Evolutionary conservation across 1,140 invertebrate species (phyloP).

Genomic region (Apocrypta bakeri): DNA sequence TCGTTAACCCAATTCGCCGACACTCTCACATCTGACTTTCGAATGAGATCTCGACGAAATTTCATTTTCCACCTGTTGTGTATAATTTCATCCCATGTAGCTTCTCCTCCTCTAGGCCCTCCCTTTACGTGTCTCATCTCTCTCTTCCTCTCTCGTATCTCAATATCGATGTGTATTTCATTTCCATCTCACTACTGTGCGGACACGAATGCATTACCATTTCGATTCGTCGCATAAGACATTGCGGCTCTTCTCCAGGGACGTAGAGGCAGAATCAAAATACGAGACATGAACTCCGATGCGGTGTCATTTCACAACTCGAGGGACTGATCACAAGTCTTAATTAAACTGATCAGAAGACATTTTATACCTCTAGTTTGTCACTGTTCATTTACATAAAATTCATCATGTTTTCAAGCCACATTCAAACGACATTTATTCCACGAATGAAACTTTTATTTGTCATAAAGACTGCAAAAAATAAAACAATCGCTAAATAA

Average conservation of each 20-base stretch:
- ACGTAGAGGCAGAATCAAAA: neutral
- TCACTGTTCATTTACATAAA: neutral
- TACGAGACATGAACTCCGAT: neutral
- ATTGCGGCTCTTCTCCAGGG: neutral
- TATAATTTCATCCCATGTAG: neutral
- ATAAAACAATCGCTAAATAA: neutral
- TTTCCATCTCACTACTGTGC: constrained; percentile 7
- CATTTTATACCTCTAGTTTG: neutral
- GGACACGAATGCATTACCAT: constrained; percentile 9
- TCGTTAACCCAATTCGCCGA: neutral
- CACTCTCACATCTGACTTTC: neutral
- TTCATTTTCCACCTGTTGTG: constrained; percentile 23
- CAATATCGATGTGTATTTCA: constrained; percentile 15
- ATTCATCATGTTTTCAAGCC: no score
- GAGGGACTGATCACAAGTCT: neutral
- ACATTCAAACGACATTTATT: no score
- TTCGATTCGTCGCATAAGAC: neutral
- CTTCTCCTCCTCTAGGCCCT: neutral
- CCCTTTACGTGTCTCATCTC: neutral
- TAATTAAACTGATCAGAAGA: neutral
- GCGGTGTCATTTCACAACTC: no score
- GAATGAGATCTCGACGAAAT: neutral
- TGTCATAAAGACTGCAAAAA: neutral
- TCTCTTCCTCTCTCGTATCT: neutral
- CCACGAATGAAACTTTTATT: no score